Base-by-base conservation (phyloP, 1,140 invertebrate genomes). In the Contarinia nasturtii region DNA sequence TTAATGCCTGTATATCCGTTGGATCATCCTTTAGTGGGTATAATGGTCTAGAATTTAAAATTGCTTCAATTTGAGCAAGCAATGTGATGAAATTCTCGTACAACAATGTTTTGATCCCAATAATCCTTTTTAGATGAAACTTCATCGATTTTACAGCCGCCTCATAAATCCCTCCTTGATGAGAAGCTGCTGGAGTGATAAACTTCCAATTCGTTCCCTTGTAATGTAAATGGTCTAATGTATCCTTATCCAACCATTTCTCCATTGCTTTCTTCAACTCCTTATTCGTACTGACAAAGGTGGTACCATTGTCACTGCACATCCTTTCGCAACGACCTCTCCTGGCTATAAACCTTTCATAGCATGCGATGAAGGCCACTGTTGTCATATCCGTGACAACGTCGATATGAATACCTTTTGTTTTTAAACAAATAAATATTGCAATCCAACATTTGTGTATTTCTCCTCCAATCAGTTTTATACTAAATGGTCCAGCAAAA, bases 241-340 rank as follows among this genome's bases (percentile, higher is more conserved):
- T 15, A 5, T 40, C 37, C 14, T 40, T 40, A 3, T 12, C 18
- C 3, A 15, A 4, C 37, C 37, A 40, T 4, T 18, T 7, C 14
- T 40, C 37, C 18, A 15, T 7, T 18, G 37, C 4, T 40, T 40
- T 40, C 12, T 14, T n/a, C 37, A 40, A 12, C 33, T 56, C 54
- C 19, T 45, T 47, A 15, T 52, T 34, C n/a, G 53, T 53, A 37
- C 57, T 54, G 11, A 51, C 50, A 49, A 63, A 59, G 43, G 54
- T 58, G 14, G 52, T 60, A 15, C 52, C 61, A 46, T 53, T 55
- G 48, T 63, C 57, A 34, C 46, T 56, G 20, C 44, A 49, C 5
- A 59, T 27, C 27, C 10, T 27, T 10, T 27, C 27, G 10, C 27
- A 27, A 5, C 27, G 3, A 27, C 27, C 27, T 21, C 37, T 40